Base-by-base conservation (phyloP, 2,113 vertebrate genomes). In the Pteronura brasiliensis region DNA sequence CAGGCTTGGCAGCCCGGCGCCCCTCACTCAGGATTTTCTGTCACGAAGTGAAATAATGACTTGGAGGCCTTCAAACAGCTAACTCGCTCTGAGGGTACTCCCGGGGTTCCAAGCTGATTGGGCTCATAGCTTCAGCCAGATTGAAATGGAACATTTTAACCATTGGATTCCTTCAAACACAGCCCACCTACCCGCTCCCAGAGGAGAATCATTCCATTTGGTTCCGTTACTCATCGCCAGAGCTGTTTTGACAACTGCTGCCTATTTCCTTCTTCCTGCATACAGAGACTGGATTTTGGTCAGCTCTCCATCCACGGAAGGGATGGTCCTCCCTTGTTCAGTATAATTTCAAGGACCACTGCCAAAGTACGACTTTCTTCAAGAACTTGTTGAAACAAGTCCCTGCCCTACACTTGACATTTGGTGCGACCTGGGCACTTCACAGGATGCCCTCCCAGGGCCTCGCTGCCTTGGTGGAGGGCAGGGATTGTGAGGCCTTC, bases 221-320 rank as follows among this genome's bases (percentile, higher is more conserved):
- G 82, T 59, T 93, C 76, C 23, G n/a, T 59, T 84, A 83, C 72
- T 18, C 65, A 44, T 10, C 36, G 6, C 71, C 49, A 87, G 55
- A 7, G 12, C 34, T 79, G 63, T 79, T 96, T 93, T 93, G 85
- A 96, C 89, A 96, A 91, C 27, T 36, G 77, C 71, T 92, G 87
- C 80, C 77, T 87, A 61, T 65, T 97, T 92, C 61, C 74, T 87
- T 86, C 72, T 39, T 86, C 71, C 71, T 57, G 29, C 27, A 29
- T 4, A 18, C 36, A 79, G 31, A 79, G 63, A 44, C 23, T 65
- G 79, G 59, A 52, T 77, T 90, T 74, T 74, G 86, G 65, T 88
- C 82, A 65, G 94, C 57, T 81, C 52, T 95, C 7, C 23, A 31
- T 25, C 61, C 39, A 69, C 6, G 44, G 67, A 92, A 80, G 55